Percentiles rank a stretch among this genome's conserved stretches.
phyloP scores from a whole-genome alignment of 1,140 invertebrate species.

The Lepidurus arcticus region DNA sequence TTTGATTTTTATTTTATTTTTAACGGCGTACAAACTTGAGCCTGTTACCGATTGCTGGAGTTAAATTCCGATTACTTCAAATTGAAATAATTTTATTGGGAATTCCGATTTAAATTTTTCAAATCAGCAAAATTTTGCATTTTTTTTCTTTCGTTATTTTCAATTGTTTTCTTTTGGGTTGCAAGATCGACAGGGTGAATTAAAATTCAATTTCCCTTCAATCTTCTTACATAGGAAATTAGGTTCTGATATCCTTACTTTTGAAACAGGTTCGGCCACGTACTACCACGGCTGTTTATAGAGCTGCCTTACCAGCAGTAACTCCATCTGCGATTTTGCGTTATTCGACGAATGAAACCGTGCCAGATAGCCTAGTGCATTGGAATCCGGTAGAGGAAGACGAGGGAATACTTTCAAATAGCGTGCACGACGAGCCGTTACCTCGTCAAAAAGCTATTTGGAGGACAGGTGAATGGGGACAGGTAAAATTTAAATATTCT shows the following conservation, averaged over 20 bases:
- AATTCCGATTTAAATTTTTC: no score
- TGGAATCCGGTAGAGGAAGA: constrained; percentile 20
- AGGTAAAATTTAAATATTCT: constrained; percentile 39
- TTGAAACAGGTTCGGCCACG: background rate
- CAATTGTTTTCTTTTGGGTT: no score
- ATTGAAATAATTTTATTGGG: no score
- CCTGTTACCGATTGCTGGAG: background rate
- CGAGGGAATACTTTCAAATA: constrained; percentile 31
- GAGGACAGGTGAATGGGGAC: constrained; percentile 44
- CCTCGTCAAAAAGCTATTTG: constrained; percentile 38
- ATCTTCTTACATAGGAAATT: no score
- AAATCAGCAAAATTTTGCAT: no score
- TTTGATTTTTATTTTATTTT: background rate
- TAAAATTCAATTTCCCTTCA: no score
- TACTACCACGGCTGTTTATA: background rate
- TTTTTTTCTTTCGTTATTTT: no score
- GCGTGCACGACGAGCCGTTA: background rate
- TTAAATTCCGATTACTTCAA: background rate
- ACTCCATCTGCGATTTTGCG: background rate
- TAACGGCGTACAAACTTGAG: no score
- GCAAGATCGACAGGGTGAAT: no score
- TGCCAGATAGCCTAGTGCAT: constrained; percentile 29
- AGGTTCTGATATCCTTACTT: no score
- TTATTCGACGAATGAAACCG: constrained; percentile 28
- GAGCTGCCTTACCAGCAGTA: background rate